A percentile compares a stretch with the other conserved stretches of the same genome.
These are phyloP conservation scores for Brachionus rotundiformis DNA, from an alignment of 1,140 invertebrate genomes.

Conservation along the genomic window DNA sequence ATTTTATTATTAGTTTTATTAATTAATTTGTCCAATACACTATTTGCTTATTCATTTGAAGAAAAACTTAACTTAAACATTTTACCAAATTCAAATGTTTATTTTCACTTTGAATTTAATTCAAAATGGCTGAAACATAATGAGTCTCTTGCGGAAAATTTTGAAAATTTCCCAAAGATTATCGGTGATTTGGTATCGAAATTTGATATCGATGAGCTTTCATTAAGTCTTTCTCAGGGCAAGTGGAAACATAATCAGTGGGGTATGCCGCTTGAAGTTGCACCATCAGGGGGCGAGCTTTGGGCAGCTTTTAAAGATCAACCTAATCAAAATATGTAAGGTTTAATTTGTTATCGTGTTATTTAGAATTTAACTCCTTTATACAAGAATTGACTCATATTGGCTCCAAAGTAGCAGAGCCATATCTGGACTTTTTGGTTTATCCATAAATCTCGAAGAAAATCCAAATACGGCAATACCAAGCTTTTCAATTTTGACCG, in stretches of 20 bases:
- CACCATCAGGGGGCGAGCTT: conserved; percentile 86
- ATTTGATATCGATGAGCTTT: conserved; percentile 83
- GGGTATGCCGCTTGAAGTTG: conserved; percentile 82
- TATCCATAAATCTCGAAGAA: conserved; percentile 30
- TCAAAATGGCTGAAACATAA: neutral
- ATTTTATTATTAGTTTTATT: conserved; percentile 27
- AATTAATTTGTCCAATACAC: neutral
- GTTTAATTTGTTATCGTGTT: conserved; percentile 37
- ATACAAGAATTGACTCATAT: conserved; percentile 9
- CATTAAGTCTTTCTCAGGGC: conserved; percentile 86
- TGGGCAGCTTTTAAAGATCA: conserved; percentile 81
- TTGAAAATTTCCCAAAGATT: conserved; percentile 82
- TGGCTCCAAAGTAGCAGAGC: conserved; percentile 40
- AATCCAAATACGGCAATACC: conserved; percentile 31
- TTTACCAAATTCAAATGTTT: conserved; percentile 3
- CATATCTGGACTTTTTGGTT: conserved; percentile 45
- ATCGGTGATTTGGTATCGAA: conserved; percentile 83
- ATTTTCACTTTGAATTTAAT: conserved; percentile 48
- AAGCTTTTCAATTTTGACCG: neutral
- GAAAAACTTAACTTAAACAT: conserved; percentile 14
- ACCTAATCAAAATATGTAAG: conserved; percentile 65
- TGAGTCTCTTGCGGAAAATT: conserved; percentile 66
- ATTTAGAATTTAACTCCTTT: neutral
- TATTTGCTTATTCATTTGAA: neutral
- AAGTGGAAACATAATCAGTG: conserved; percentile 87